These are phyloP conservation scores for Platycheirus albimanus DNA, from an alignment of 2,888 invertebrate species.

Conservation along the genomic window DNA sequence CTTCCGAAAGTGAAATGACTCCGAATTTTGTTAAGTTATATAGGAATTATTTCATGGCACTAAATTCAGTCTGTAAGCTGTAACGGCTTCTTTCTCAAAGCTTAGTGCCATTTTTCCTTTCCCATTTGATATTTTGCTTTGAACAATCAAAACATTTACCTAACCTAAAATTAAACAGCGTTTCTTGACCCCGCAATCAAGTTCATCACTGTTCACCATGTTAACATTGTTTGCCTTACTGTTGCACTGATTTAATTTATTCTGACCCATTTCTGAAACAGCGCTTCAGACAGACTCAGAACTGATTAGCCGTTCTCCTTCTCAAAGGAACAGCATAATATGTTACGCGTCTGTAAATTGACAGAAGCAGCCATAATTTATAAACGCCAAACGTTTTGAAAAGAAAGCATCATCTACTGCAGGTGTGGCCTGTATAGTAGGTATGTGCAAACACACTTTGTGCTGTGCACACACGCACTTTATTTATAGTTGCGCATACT, in stretches of 20 bases:
- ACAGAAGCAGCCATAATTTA: conserved; percentile 72
- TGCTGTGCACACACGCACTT: conserved; percentile 63
- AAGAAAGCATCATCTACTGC: conserved; percentile 47
- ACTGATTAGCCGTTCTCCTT: conserved; percentile 49
- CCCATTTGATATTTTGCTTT: too few species aligned
- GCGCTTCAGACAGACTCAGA: conserved; percentile 22
- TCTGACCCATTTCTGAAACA: conserved; percentile 66
- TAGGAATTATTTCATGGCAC: too few species aligned
- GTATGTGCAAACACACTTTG: conserved; percentile 17
- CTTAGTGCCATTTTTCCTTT: too few species aligned
- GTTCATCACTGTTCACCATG: conserved; percentile 10
- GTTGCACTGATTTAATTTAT: conserved; percentile 51
- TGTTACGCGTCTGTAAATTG: conserved; percentile 58
- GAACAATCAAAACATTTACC: too few species aligned
- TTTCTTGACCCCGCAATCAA: conserved; percentile 7
- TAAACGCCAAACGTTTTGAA: conserved; percentile 62
- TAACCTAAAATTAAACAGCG: too few species aligned
- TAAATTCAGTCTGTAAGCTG: too few species aligned
- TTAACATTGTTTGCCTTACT: conserved; percentile 37
- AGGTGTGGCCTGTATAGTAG: conserved; percentile 63
- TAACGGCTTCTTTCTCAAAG: too few species aligned
- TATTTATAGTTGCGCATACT: conserved; percentile 31
- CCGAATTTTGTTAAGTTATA: too few species aligned
- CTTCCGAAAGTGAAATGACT: too few species aligned
- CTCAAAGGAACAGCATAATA: conserved; percentile 29